These are phyloP conservation scores for Neoitamus cyanurus DNA, from an alignment of 2,888 invertebrate species.

Conservation along the genomic window DNA sequence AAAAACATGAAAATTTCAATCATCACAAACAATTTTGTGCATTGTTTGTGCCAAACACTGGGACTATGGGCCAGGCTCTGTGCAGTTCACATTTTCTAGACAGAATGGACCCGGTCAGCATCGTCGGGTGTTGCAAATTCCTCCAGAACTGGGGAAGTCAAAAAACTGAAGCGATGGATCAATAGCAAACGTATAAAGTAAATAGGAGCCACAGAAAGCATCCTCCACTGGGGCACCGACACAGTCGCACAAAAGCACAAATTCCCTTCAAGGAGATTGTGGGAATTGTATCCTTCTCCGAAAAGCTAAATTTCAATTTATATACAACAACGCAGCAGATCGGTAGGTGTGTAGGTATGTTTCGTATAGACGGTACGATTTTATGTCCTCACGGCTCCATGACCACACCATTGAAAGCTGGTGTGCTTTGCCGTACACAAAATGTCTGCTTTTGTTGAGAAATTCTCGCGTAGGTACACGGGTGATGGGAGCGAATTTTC, in stretches of 20 bases:
- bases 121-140: background rate
- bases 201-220: background rate
- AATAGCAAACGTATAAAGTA: background rate
- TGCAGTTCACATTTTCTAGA: background rate
- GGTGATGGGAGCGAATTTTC: background rate
- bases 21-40: background rate
- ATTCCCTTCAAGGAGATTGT: background rate
- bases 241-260: background rate
- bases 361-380: background rate
- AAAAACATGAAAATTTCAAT: background rate
- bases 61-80: background rate
- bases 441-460: background rate
- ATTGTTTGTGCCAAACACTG: background rate
- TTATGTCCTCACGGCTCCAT: background rate
- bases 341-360: background rate
- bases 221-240: background rate
- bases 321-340: background rate
- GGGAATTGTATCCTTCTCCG: background rate
- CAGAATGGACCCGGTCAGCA: background rate
- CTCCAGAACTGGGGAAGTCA: background rate
- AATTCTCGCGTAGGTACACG: background rate
- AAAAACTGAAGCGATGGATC: background rate
- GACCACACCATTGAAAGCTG: background rate
- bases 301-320: slow-evolving; percentile 5
- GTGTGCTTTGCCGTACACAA: background rate